Base-by-base conservation (phyloP, 2,113 vertebrate genomes). In the Spermophilus dauricus region DNA sequence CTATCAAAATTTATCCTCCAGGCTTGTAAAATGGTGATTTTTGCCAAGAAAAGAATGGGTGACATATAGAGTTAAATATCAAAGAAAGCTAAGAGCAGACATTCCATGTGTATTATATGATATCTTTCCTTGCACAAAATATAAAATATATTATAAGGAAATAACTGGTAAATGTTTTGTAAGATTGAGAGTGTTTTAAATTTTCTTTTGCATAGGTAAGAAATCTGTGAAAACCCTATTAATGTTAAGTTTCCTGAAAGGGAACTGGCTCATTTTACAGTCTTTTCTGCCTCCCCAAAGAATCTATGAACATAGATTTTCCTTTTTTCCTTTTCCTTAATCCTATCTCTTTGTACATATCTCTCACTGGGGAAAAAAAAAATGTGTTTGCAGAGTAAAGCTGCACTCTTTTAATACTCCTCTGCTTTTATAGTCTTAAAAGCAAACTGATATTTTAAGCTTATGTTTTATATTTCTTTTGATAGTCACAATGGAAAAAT, bases 381-480 rank as follows among this genome's bases (percentile, higher is more conserved):
- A 69, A 42, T 26, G 14, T 1, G 11, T 65, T 76, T 84, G n/a
- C 17, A 45, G 5, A 81, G 26, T 17, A 30, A 94, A 56, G 20
- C 11, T 14, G 75, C 17, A 45, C 26, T 34, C 10, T 83, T 17
- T 75, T 63, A 76, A 32, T 65, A 45, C 2, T 45, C 2, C 3
- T 14, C 14, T 82, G 32, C 9, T 61, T 93, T 91, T 63, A 90
- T 37, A 88, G 13, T 2, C 14, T 48, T 81, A 77, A 89, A 56
- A 69, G 10, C 9, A 67, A 72, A 63, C 37, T 42, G 42, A 6
- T 69, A 85, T 12, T 18, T 85, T 69, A 83, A n/a, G 28, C 48
- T 89, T 86, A n/a, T 72, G 51, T 73, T 87, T 82, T 30, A 73
- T 75, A 67, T 86, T 69, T 80, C 26, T 86, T 85, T 97, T 20